A percentile compares a stretch with the other conserved stretches of the same genome.
phyloP scores from a whole-genome alignment of 2,797 vertebrate species.

The Acanthurus tractus region DNA sequence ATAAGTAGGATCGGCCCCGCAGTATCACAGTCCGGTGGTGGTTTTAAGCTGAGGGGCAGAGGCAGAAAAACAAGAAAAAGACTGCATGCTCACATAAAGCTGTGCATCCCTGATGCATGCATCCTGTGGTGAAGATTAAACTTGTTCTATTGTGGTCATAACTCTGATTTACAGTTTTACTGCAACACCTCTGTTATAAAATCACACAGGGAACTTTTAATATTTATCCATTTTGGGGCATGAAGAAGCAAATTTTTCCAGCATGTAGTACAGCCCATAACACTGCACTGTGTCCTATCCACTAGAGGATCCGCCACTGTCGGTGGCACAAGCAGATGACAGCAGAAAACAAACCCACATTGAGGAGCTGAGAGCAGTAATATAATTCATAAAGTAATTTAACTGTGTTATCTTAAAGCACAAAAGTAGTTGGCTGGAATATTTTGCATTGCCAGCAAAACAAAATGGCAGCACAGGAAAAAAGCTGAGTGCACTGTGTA shows the following conservation, averaged over 20 bases:
- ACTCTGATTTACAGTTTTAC: neutral
- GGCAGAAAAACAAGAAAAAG: too few species aligned
- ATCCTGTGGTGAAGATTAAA: neutral
- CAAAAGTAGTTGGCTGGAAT: neutral
- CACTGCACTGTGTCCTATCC: neutral
- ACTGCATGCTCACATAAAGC: too few species aligned
- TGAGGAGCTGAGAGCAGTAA: neutral
- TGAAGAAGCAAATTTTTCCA: too few species aligned
- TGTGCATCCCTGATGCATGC: neutral
- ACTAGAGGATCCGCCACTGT: neutral
- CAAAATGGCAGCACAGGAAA: neutral
- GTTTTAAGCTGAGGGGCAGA: too few species aligned
- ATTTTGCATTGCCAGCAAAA: neutral
- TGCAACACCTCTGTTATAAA: neutral
- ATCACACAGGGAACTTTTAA: too few species aligned
- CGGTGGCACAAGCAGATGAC: neutral
- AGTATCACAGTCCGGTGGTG: too few species aligned
- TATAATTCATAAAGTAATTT: neutral
- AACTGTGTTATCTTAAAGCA: neutral
- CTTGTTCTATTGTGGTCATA: neutral
- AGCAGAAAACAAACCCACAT: neutral
- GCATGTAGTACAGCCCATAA: too few species aligned
- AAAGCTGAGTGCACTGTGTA: neutral
- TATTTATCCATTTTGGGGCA: too few species aligned
- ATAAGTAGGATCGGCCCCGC: neutral